Evolutionary conservation across 2,797 vertebrate genomes (phyloP), one percentile per base, ranked within the genome.

Genomic region (Myotis planiceps): DNA sequence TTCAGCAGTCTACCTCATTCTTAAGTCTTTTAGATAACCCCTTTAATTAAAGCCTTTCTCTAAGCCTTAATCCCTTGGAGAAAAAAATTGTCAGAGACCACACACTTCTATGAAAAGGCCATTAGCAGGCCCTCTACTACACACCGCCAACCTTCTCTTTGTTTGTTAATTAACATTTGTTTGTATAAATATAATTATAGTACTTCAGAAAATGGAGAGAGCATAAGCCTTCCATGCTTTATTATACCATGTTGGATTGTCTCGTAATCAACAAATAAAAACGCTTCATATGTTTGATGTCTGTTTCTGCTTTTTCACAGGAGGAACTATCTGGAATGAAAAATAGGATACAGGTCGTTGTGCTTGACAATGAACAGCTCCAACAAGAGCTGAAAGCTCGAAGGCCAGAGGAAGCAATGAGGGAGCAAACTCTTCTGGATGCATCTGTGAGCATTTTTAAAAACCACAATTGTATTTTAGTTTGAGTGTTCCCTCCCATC

Each of bases 311-410:
- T 86, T 94, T 79, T 79, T 68, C 90, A 10, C 95, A 99, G 99
- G 99, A 99, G 18, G 99, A 99, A 96, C 97, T 99, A 49, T 98
- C 98, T 88, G 98, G 97, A 65, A 96, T 99, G 98, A 99, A 99
- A 97, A 98, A 99, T 88, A 98, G 92, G 86, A 74, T 99, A 92
- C 98, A 98, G 94, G 98, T 99, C 75, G 98, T 99, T 97, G 98
- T 99, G 79, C 97, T 99, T 97, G 99, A 99, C 98, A 99, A 99
- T 84, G 99, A 99, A 95, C 99, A 99, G 25, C 98, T 99, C 69
- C 99, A 98, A 5, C 97, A 98, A 81, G 98, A 99, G 29, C 94
- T 99, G 84, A 99, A 99, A 98, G 98, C 98, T 87, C 98, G 98
- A 97, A 96, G 98, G 90, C 88, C 86, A 5, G 98, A 99, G 51